Conservation (phyloP, 2,113 vertebrate species). For the Cacatua alba region DNA sequence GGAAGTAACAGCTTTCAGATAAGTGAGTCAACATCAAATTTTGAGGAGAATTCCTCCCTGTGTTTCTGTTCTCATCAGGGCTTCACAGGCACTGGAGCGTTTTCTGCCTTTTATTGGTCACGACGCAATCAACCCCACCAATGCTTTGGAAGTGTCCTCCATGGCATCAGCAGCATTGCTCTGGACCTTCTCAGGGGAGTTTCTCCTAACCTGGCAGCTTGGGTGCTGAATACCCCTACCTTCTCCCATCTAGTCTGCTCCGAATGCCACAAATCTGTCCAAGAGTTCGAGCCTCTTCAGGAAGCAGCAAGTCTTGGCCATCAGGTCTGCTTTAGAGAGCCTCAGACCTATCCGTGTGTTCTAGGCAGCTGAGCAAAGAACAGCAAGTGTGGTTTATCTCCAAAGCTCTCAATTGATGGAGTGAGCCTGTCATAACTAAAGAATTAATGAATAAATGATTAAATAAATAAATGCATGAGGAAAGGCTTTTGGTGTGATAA, state of each 20-base stretch:
- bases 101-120: background rate
- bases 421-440: accelerated
- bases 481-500: background rate
- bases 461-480: background rate
- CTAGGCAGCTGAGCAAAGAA: background rate
- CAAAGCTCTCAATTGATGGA: background rate
- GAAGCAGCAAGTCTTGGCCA: background rate
- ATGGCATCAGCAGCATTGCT: background rate
- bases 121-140: accelerated
- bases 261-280: accelerated
- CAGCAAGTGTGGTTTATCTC: accelerated
- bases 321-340: accelerated
- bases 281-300: background rate
- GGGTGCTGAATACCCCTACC: background rate
- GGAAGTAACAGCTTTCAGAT: background rate
- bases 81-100: background rate
- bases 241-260: background rate
- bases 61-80: background rate
- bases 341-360: background rate
- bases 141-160: accelerated
- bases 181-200: accelerated
- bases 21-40: background rate
- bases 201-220: background rate
- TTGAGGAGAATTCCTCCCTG: background rate
- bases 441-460: background rate